Conservation (phyloP, 2,113 vertebrate species). For the Crotalus viridis region DNA sequence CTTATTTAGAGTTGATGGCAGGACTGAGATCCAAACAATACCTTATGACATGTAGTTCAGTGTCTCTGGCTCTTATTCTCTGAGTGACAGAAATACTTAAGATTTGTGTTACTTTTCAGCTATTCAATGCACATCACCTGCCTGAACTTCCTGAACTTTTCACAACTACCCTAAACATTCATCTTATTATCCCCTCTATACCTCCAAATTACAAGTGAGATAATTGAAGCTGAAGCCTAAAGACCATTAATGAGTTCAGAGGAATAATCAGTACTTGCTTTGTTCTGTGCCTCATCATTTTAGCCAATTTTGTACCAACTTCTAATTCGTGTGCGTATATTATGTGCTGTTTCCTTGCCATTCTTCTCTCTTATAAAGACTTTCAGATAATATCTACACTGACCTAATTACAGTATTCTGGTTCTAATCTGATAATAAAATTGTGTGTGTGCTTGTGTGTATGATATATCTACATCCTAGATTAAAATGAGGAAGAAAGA, state of each 20-base stretch:
- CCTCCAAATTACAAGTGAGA: background rate
- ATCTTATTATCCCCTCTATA: background rate
- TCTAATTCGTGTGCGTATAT: background rate
- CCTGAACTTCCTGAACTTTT: background rate
- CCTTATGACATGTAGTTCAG: background rate
- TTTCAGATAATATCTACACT: background rate
- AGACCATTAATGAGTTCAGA: background rate
- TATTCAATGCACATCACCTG: background rate
- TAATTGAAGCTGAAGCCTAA: background rate
- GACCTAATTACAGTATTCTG: background rate
- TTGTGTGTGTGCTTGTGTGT: background rate
- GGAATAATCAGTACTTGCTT: background rate
- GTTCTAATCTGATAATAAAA: background rate
- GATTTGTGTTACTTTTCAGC: background rate
- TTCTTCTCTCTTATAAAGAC: background rate
- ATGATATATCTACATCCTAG: background rate
- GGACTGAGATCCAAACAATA: background rate
- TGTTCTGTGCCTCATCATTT: background rate
- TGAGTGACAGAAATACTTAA: background rate
- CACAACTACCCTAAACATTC: background rate
- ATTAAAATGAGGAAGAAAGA: background rate
- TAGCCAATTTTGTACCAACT: background rate
- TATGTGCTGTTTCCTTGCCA: background rate
- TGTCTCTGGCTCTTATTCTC: background rate
- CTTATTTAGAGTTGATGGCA: background rate